phyloP scores from a whole-genome alignment of 2,888 invertebrate species.

The Tenthredo distinguenda region DNA sequence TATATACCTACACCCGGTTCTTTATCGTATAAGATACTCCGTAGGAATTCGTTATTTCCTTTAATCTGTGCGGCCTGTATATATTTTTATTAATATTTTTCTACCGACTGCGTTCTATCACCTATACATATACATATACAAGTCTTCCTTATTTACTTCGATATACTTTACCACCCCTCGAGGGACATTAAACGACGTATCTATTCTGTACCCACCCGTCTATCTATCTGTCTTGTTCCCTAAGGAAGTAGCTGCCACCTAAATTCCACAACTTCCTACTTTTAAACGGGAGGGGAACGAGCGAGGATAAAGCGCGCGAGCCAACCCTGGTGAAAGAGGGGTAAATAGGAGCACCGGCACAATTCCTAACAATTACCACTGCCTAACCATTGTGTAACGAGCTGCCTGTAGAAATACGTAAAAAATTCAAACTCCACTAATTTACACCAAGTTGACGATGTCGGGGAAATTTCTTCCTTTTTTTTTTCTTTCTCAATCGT shows the following conservation, averaged over 20 bases:
- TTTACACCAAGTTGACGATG: not conserved
- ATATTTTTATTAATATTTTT: not conserved
- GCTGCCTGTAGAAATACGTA: not conserved
- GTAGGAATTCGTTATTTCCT: not conserved
- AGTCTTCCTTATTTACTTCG: not conserved
- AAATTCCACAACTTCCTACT: slow-evolving; percentile 41
- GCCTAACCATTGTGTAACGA: slow-evolving; percentile 12
- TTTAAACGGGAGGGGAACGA: slow-evolving; percentile 9
- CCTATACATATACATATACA: too few relatives aligned
- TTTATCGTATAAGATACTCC: not conserved
- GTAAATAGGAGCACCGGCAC: not conserved
- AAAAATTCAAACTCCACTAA: not conserved
- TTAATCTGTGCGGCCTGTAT: not conserved
- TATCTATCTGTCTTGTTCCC: slow-evolving; percentile 33
- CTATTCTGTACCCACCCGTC: not conserved
- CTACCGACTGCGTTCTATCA: not conserved
- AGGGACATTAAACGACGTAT: not conserved
- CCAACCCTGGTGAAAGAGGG: not conserved
- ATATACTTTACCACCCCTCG: not conserved
- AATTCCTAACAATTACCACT: slow-evolving; percentile 24
- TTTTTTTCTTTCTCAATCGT: not conserved
- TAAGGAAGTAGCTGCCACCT: slow-evolving; percentile 33
- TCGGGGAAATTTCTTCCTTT: not conserved
- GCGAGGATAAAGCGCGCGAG: not conserved
- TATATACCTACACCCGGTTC: not conserved